Evolutionary conservation across 1,140 invertebrate species (phyloP).

Genomic region (Drosophila miranda): DNA sequence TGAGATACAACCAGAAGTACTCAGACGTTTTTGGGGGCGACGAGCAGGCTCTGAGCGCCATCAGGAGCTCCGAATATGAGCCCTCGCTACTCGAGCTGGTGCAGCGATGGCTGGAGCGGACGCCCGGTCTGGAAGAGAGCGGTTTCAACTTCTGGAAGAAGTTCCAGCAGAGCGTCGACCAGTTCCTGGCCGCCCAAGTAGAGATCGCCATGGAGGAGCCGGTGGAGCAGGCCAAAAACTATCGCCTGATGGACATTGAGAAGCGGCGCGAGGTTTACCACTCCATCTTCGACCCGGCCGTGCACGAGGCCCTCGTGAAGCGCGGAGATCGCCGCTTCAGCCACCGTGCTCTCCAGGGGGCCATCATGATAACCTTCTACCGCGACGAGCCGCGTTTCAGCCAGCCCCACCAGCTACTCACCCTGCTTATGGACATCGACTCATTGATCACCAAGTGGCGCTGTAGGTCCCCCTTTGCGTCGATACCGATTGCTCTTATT

Average conservation of each 20-base stretch:
- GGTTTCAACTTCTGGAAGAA: slow-evolving; percentile 98
- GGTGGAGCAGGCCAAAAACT: slow-evolving; percentile 84
- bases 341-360: slow-evolving; percentile 95
- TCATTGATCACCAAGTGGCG: slow-evolving; percentile 99
- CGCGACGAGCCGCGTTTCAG: slow-evolving; percentile 97
- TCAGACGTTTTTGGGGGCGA: slow-evolving; percentile 92
- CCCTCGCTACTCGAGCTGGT: slow-evolving; percentile 93
- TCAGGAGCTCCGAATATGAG: slow-evolving; percentile 91
- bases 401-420: slow-evolving; percentile 97
- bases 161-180: slow-evolving; percentile 90
- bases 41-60: slow-evolving; percentile 86
- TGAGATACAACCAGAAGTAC: slow-evolving; percentile 97
- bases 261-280: slow-evolving; percentile 93
- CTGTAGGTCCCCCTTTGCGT: slow-evolving; percentile 88
- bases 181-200: slow-evolving; percentile 88
- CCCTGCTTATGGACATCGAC: slow-evolving; percentile 98
- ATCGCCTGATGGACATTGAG: slow-evolving; percentile 88
- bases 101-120: slow-evolving; percentile 96
- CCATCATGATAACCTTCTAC: slow-evolving; percentile 98
- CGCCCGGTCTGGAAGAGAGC: slow-evolving; percentile 92
- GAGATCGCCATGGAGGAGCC: slow-evolving; percentile 82
- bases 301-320: slow-evolving; percentile 90
- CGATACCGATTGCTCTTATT: neutral
- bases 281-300: slow-evolving; percentile 92
- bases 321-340: slow-evolving; percentile 95